phyloP scores from a whole-genome alignment of 1,140 invertebrate species.

The Sarcophaga peregrina region DNA sequence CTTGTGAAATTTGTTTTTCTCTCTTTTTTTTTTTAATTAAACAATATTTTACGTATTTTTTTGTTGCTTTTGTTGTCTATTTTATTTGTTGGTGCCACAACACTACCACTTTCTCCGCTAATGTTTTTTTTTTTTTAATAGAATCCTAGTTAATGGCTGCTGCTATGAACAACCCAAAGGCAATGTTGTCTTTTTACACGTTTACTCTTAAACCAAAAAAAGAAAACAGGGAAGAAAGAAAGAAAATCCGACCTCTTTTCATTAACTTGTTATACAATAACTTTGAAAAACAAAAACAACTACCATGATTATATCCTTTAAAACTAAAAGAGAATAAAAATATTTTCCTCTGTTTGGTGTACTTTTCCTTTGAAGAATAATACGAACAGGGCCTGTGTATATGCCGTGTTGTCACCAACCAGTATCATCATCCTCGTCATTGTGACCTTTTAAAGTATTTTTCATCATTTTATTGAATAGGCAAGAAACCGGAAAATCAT shows the following conservation, averaged over 20 bases:
- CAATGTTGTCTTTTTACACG: not conserved
- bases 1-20: not conserved
- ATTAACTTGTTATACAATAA: conserved; percentile 8
- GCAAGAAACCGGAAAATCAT: conserved; percentile 14
- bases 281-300: not conserved
- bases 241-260: not conserved
- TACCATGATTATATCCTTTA: not conserved
- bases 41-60: not conserved
- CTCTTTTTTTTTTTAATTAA: not conserved
- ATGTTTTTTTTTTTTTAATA: not conserved
- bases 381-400: not conserved
- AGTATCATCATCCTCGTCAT: not conserved
- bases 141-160: not conserved
- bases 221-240: too few relatives aligned
- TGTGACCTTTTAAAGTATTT: not conserved
- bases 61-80: not conserved
- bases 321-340: not conserved
- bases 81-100: not conserved
- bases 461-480: not conserved
- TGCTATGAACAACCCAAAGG: not conserved
- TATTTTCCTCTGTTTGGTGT: too few relatives aligned
- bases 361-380: too few relatives aligned
- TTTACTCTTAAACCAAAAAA: not conserved
- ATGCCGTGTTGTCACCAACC: not conserved
- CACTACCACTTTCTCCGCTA: not conserved